Base-by-base conservation (phyloP, 2,888 invertebrate species). In the Dynastes hyllus region DNA sequence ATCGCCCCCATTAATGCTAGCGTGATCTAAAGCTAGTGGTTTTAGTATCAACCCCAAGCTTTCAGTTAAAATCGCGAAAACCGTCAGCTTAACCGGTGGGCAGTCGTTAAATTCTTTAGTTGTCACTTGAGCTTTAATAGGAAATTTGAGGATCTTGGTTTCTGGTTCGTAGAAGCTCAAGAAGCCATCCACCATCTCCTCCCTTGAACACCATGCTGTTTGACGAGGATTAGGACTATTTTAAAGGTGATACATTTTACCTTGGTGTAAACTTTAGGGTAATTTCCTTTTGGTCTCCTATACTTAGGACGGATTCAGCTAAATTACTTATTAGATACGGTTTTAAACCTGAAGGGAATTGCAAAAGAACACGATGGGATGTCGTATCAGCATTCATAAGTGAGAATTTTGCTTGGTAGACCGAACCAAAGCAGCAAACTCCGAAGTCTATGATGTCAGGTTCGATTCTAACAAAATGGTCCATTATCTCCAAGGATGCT, bases 371-470 rank as follows among this genome's bases (percentile, higher is more conserved):
- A 13, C 81, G 78, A 27, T 83, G 82, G 0, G 84, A 78, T 4
- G 79, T 40, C 2, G 27, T 81, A 1, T 82, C 80, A 0, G 55
- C 78, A 69, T 86, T 86, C 16, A 29, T 51, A 2, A 85, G 40
- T 0, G 75, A 77, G 58, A 85, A 85, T 4, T 75, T 58, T 45
- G 81, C 50, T 69, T 85, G 85, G 53, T 85, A 85, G 1, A 82
- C 81, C 0, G 85, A 84, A 27, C 82, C 82, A 37, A 83, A 83
- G 27, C 81, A 82, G 77, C 85, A 85, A 0, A 82, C 81, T 2
- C 82, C 82, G 75, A 83, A 85, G 75, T 86, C 86, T 3, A 86
- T 29, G 2, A 81, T 73, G 0, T 80, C 73, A 0, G 85, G 84
- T 1, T 67, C 61, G 0, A 83, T 67, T 6, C 76, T 79, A 13